phyloP scores from a whole-genome alignment of 2,797 vertebrate species.

The Catamblyrhynchus diadema region DNA sequence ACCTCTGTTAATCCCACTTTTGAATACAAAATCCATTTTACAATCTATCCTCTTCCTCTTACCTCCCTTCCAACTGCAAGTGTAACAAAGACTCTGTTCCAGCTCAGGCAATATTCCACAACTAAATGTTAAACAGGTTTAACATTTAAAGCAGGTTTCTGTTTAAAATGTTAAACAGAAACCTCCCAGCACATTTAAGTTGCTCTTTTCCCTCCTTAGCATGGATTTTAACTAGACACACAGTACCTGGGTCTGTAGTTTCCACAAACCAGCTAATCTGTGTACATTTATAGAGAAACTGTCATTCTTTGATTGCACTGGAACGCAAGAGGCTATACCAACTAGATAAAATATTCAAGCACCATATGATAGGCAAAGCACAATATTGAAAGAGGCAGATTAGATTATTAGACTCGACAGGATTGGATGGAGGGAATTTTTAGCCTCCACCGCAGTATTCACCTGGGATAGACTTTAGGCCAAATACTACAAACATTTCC shows the following conservation, averaged over 20 bases:
- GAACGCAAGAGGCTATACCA: not conserved
- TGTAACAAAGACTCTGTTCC: not conserved
- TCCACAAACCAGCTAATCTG: not conserved
- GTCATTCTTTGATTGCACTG: not conserved
- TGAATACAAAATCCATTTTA: not conserved
- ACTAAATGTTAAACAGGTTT: not conserved
- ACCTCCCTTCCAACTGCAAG: not conserved
- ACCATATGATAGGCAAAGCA: not conserved
- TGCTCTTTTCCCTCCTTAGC: not conserved
- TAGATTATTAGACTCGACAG: constrained; percentile 22
- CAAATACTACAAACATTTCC: not conserved
- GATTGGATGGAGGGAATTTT: constrained; percentile 3
- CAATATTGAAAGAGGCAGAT: constrained; percentile 23
- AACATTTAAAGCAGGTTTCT: not conserved
- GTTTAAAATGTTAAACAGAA: not conserved
- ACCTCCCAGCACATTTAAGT: not conserved
- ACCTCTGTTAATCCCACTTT: not conserved
- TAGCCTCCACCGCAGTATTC: not conserved
- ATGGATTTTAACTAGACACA: not conserved
- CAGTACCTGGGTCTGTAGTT: not conserved
- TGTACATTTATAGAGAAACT: not conserved
- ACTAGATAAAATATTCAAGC: constrained; percentile 13
- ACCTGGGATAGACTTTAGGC: not conserved
- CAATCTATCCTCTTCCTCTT: not conserved
- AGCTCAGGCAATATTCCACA: not conserved